A percentile compares a stretch with the other conserved stretches of the same genome.
These are phyloP conservation scores for Bufo gargarizans DNA, from an alignment of 2,113 vertebrate species.

Conservation along the genomic window DNA sequence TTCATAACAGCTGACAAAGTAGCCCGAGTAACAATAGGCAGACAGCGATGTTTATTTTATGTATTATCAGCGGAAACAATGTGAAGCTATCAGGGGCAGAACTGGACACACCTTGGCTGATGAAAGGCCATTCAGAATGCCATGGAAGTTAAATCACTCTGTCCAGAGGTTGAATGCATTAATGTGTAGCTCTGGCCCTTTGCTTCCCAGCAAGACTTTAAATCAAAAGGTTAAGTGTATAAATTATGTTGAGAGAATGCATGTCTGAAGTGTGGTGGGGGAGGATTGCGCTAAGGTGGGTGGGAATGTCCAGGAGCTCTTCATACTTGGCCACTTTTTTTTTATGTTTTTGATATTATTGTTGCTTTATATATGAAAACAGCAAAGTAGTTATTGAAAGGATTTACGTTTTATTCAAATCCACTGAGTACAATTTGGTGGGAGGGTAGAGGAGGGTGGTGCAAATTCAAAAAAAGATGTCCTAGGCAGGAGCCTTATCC, in stretches of 20 bases:
- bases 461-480: too few species aligned
- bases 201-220: slow-evolving; percentile 50
- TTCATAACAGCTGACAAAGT: slow-evolving; percentile 74
- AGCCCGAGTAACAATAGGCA: slow-evolving; percentile 65
- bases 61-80: slow-evolving; percentile 61
- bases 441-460: too few species aligned
- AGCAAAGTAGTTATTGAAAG: too few species aligned
- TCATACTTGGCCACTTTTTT: slow-evolving; percentile 3
- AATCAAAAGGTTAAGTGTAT: slow-evolving; percentile 58
- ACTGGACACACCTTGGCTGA: slow-evolving; percentile 60
- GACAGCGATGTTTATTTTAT: slow-evolving; percentile 61
- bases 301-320: slow-evolving; percentile 15
- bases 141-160: slow-evolving; percentile 61
- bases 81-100: slow-evolving; percentile 58
- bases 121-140: slow-evolving; percentile 62
- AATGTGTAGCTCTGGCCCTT: slow-evolving; percentile 54
- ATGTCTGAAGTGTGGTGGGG: slow-evolving; percentile 16
- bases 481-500: too few species aligned
- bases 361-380: background rate
- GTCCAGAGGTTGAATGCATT: slow-evolving; percentile 56
- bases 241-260: slow-evolving; percentile 43
- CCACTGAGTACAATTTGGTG: too few species aligned
- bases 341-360: background rate
- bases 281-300: slow-evolving; percentile 19
- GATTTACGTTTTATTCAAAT: too few species aligned